These are phyloP conservation scores for Ostrea denselamellosa DNA, from an alignment of 1,140 invertebrate genomes.

Conservation along the genomic window DNA sequence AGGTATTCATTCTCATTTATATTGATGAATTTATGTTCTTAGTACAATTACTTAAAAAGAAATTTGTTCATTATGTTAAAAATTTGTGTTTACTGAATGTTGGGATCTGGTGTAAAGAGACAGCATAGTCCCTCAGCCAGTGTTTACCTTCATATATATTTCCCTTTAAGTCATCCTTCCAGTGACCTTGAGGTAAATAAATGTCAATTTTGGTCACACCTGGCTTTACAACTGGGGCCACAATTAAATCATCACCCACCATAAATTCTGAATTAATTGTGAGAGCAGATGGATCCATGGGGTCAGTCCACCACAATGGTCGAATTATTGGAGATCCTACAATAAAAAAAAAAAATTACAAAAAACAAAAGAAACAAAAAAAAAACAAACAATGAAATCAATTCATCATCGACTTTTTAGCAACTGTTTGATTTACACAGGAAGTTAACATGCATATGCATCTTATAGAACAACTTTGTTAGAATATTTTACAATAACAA, in stretches of 20 bases:
- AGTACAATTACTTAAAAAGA: not conserved
- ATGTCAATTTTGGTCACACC: slow-evolving; percentile 84
- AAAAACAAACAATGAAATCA: no score
- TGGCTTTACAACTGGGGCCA: slow-evolving; percentile 88
- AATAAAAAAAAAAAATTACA: slow-evolving; percentile 31
- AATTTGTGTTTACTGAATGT: slow-evolving; percentile 55
- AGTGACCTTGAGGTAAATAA: slow-evolving; percentile 80
- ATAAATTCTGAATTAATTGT: slow-evolving; percentile 90
- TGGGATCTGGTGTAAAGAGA: slow-evolving; percentile 63
- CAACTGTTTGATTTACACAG: no score
- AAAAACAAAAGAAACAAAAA: no score
- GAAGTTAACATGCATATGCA: no score
- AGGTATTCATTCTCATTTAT: no score
- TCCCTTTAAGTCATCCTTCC: slow-evolving; percentile 60
- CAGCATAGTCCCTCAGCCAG: slow-evolving; percentile 63
- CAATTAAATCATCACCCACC: slow-evolving; percentile 89
- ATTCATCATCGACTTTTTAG: no score
- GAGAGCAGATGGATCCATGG: slow-evolving; percentile 88
- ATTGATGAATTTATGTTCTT: no score
- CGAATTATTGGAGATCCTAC: slow-evolving; percentile 82
- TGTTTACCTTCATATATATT: slow-evolving; percentile 59
- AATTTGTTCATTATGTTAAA: not conserved
- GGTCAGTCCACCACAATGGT: slow-evolving; percentile 95
- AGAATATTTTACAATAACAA: no score
- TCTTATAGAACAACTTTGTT: no score